phyloP scores from a whole-genome alignment of 2,888 invertebrate species.

The Molorchus minor region DNA sequence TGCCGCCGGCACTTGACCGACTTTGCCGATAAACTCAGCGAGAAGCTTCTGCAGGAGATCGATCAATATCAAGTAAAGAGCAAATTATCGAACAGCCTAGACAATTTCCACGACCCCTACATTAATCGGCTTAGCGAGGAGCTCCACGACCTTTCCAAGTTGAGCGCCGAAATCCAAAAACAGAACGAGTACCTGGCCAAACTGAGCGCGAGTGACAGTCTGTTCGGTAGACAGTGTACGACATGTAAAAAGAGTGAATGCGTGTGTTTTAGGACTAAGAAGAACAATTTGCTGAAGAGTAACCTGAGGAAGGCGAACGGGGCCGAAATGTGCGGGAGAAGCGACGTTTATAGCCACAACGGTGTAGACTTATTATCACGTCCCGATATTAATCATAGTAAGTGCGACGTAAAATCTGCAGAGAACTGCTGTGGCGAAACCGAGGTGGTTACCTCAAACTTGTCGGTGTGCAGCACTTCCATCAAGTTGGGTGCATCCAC shows the following conservation, averaged over 20 bases:
- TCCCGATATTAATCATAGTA: no score
- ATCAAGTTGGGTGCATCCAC: slow-evolving; percentile 53
- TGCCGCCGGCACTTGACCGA: slow-evolving; percentile 77
- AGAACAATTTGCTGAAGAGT: slow-evolving; percentile 61
- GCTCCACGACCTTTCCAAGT: slow-evolving; percentile 67
- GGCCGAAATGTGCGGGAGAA: slow-evolving; percentile 32
- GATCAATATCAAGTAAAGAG: slow-evolving; percentile 68
- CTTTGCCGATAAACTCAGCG: slow-evolving; percentile 84
- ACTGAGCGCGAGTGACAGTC: slow-evolving; percentile 64
- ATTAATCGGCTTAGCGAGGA: slow-evolving; percentile 69
- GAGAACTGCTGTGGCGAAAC: slow-evolving; percentile 23
- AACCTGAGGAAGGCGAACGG: slow-evolving; percentile 40
- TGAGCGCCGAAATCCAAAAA: slow-evolving; percentile 69
- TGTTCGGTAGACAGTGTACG: slow-evolving; percentile 55
- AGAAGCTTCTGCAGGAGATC: slow-evolving; percentile 80
- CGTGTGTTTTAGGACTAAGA: slow-evolving; percentile 46
- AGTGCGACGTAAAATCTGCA: slow-evolving; percentile 33
- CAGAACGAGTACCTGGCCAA: slow-evolving; percentile 68
- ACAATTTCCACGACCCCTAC: slow-evolving; percentile 70
- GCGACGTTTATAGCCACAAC: slow-evolving; percentile 35
- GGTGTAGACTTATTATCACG: no score
- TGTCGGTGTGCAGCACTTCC: slow-evolving; percentile 40
- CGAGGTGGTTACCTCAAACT: slow-evolving; percentile 52
- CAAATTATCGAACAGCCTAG: slow-evolving; percentile 63
- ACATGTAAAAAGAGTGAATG: slow-evolving; percentile 65